Evolutionary conservation across 1,140 invertebrate species (phyloP).

Genomic region (Drosophila athabasca): DNA sequence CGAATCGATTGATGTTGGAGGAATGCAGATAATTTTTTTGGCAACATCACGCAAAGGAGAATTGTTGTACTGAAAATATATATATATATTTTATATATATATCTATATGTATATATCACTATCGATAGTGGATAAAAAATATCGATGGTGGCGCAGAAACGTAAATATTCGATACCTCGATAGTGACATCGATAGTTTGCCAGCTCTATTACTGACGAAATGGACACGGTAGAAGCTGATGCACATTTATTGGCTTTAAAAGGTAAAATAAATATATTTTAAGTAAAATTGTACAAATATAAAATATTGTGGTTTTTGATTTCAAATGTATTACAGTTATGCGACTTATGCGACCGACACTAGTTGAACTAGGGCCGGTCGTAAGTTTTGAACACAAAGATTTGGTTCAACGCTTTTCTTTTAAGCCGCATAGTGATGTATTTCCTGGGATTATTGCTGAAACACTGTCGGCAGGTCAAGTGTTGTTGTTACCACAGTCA

Average conservation of each 20-base stretch:
- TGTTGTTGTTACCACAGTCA: slow-evolving; percentile 96
- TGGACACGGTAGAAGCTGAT: slow-evolving; percentile 57
- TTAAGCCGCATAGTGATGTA: slow-evolving; percentile 36
- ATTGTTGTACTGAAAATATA: too few relatives aligned
- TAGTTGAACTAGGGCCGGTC: slow-evolving; percentile 59
- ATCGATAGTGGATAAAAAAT: too few relatives aligned
- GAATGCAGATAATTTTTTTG: too few relatives aligned
- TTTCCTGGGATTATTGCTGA: slow-evolving; percentile 85
- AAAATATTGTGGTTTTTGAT: too few relatives aligned
- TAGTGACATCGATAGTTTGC: too few relatives aligned
- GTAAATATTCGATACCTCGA: too few relatives aligned
- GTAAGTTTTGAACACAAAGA: slow-evolving; percentile 61
- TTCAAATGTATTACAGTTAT: slow-evolving; percentile 44
- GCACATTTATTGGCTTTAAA: slow-evolving; percentile 66
- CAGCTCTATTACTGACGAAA: slow-evolving; percentile 19
- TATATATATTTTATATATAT: too few relatives aligned
- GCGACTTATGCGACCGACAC: slow-evolving; percentile 62
- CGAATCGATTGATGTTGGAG: too few relatives aligned
- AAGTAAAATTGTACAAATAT: too few relatives aligned
- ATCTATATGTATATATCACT: too few relatives aligned
- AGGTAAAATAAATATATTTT: slow-evolving; percentile 21
- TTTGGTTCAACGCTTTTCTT: slow-evolving; percentile 46
- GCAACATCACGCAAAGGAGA: too few relatives aligned
- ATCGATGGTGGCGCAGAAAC: too few relatives aligned
- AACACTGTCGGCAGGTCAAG: slow-evolving; percentile 92